Percentiles rank a stretch among this genome's conserved stretches.
These are phyloP conservation scores for Idaea straminata DNA, from an alignment of 2,888 invertebrate genomes.

Conservation along the genomic window DNA sequence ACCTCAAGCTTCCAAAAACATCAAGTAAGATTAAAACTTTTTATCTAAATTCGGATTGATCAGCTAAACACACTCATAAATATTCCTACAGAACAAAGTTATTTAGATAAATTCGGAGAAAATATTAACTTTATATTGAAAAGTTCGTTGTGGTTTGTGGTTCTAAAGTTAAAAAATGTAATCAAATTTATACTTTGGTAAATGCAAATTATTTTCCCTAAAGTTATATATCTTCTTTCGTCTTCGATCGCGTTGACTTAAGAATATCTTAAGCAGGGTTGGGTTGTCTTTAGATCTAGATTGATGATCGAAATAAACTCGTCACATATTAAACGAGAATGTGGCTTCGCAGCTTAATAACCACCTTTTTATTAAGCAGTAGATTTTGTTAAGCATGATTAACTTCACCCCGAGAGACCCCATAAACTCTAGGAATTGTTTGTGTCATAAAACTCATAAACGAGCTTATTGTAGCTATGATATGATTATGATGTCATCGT, in stretches of 20 bases:
- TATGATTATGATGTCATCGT: conserved; percentile 18
- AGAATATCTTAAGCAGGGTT: not conserved
- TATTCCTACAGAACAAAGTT: not conserved
- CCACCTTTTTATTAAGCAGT: conserved; percentile 6
- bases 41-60: not conserved
- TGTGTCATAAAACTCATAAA: conserved; percentile 44
- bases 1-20: not conserved
- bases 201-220: no score
- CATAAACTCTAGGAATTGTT: conserved; percentile 12
- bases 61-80: not conserved
- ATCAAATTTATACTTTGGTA: not conserved
- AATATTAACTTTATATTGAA: not conserved
- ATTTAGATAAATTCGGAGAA: not conserved
- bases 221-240: not conserved
- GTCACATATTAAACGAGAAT: not conserved
- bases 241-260: not conserved
- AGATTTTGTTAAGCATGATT: conserved; percentile 12
- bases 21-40: not conserved
- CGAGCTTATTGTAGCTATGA: conserved; percentile 42
- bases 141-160: not conserved
- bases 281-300: not conserved
- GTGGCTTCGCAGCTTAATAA: not conserved
- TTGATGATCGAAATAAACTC: not conserved
- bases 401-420: conserved; percentile 12
- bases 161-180: not conserved